phyloP scores from a whole-genome alignment of 2,888 invertebrate species.

The Notocelia uddmanniana region DNA sequence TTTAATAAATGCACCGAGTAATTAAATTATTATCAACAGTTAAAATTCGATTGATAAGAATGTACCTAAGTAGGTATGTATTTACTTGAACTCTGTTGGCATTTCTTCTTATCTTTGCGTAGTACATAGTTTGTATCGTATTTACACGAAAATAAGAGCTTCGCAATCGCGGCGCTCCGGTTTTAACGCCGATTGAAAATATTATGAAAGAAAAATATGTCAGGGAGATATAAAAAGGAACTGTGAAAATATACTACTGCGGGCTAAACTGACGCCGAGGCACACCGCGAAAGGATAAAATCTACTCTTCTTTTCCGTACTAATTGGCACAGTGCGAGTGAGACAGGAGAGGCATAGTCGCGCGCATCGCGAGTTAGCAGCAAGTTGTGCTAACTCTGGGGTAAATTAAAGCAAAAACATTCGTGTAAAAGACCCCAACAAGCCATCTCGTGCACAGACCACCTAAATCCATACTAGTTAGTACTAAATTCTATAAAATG shows the following conservation, averaged over 20 bases:
- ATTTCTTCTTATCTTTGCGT: conserved; percentile 50
- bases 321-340: no score
- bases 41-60: conserved; percentile 55
- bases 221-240: no score
- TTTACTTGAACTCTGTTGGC: conserved; percentile 57
- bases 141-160: background rate
- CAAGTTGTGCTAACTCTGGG: no score
- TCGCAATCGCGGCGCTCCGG: background rate
- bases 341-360: no score
- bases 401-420: background rate
- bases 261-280: no score
- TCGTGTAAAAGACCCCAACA: background rate
- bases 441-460: conserved; percentile 32
- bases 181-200: no score
- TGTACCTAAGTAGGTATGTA: no score
- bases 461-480: conserved; percentile 32
- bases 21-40: conserved; percentile 14
- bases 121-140: conserved; percentile 15
- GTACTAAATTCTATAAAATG: conserved; percentile 51
- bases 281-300: no score
- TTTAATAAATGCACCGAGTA: conserved; percentile 41
- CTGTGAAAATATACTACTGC: no score
- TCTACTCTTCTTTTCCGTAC: no score
- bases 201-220: background rate
- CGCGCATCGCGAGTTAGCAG: no score